Evolutionary conservation across 2,888 invertebrate genomes (phyloP).

Genomic region (Cenopis cana): DNA sequence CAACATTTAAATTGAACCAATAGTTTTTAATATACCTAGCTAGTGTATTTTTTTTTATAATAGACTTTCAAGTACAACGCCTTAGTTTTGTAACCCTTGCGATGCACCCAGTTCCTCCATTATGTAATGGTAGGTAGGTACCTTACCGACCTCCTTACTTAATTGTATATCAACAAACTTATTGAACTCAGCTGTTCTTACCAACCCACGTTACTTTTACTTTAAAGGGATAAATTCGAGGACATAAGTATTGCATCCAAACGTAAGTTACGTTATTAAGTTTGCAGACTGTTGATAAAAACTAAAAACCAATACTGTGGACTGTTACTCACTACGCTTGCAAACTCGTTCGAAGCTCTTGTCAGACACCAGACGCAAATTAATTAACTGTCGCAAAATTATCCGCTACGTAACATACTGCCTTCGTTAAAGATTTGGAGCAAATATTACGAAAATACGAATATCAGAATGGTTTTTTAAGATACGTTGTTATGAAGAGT

Average conservation of each 20-base stretch:
- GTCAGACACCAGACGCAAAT: neutral
- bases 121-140: too few relatives aligned
- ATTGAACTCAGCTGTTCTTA: neutral
- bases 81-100: neutral
- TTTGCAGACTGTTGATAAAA: conserved; percentile 10
- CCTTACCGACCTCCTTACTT: neutral
- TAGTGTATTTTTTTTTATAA: too few relatives aligned
- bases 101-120: neutral
- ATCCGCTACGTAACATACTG: conserved; percentile 2
- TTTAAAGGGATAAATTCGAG: neutral
- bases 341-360: conserved; percentile 7
- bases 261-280: neutral
- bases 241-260: neutral
- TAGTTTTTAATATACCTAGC: too few relatives aligned
- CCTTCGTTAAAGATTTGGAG: neutral
- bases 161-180: conserved; percentile 2
- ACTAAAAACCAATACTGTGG: conserved; percentile 10
- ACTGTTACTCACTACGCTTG: neutral
- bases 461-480: neutral
- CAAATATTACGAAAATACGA: neutral
- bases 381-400: conserved; percentile 17
- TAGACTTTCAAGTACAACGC: too few relatives aligned
- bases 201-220: neutral
- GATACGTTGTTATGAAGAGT: too few relatives aligned
- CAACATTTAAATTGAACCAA: too few relatives aligned